phyloP scores from a whole-genome alignment of 2,888 invertebrate genomes.

The Axea sp. region DNA sequence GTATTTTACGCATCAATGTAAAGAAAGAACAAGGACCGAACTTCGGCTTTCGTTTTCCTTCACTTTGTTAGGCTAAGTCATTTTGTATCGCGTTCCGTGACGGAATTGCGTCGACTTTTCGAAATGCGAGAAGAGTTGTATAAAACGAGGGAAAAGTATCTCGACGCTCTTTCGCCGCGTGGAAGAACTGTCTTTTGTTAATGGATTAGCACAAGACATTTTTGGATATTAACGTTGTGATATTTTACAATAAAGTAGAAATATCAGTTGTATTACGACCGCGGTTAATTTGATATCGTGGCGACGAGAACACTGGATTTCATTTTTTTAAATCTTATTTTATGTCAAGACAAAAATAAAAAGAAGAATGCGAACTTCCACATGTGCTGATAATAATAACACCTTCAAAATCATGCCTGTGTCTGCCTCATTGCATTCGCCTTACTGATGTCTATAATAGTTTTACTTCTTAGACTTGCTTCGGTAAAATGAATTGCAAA shows the following conservation, averaged over 20 bases:
- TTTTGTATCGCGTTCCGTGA: constrained; percentile 45
- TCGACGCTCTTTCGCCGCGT: constrained; percentile 43
- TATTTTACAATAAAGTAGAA: constrained; percentile 77
- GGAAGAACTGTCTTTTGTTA: constrained; percentile 65
- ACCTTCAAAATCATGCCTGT: constrained; percentile 75
- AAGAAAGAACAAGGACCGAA: constrained; percentile 48
- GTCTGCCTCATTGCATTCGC: too few species aligned
- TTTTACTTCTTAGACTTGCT: too few species aligned
- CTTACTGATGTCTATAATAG: too few species aligned
- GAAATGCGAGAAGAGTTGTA: not conserved
- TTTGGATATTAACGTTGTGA: constrained; percentile 77
- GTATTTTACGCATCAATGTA: constrained; percentile 62
- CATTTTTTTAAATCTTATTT: too few species aligned
- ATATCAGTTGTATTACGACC: constrained; percentile 72
- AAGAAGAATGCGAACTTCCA: constrained; percentile 74
- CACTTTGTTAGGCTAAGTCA: constrained; percentile 32
- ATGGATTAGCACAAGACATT: constrained; percentile 67
- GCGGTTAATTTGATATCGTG: constrained; percentile 49
- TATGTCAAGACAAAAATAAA: constrained; percentile 67
- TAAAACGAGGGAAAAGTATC: not conserved
- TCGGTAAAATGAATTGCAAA: too few species aligned
- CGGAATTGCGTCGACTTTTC: constrained; percentile 38
- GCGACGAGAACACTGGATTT: too few species aligned
- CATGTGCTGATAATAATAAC: constrained; percentile 79
- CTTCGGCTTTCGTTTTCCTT: constrained; percentile 42